Conservation (phyloP, 2,797 vertebrate genomes). For the Diceros bicornis region DNA sequence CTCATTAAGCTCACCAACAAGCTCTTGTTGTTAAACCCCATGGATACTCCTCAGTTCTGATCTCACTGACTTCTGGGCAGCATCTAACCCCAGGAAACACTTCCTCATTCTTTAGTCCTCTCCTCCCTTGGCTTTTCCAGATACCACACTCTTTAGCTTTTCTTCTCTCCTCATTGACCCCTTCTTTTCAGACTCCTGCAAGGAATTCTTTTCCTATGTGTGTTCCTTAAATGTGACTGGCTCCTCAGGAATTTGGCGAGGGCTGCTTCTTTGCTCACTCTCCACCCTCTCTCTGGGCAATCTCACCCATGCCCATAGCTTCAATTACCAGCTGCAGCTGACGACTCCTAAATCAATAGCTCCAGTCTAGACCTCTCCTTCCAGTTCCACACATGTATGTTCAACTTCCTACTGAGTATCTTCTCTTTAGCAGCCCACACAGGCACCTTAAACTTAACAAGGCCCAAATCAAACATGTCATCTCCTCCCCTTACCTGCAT, state of each 20-base stretch:
- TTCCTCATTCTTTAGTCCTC: background rate
- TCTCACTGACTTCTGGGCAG: background rate
- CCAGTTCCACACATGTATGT: background rate
- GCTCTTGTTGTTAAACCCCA: background rate
- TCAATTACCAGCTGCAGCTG: background rate
- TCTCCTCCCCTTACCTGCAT: background rate
- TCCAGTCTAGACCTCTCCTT: background rate
- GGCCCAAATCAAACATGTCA: background rate
- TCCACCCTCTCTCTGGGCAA: background rate
- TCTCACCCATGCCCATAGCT: background rate
- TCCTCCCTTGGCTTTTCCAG: background rate
- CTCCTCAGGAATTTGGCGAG: background rate
- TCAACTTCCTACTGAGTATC: background rate
- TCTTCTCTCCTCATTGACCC: background rate
- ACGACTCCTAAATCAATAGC: background rate
- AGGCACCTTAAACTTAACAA: background rate
- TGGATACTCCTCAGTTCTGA: background rate
- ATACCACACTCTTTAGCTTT: background rate
- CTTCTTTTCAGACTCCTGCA: background rate
- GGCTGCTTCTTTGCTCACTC: background rate
- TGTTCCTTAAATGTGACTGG: background rate
- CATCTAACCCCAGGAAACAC: background rate
- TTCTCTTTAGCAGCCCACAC: background rate
- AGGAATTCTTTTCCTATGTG: background rate
- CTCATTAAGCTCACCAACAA: background rate